These are phyloP conservation scores for Alosa alosa DNA, from an alignment of 2,113 vertebrate genomes.

Conservation along the genomic window DNA sequence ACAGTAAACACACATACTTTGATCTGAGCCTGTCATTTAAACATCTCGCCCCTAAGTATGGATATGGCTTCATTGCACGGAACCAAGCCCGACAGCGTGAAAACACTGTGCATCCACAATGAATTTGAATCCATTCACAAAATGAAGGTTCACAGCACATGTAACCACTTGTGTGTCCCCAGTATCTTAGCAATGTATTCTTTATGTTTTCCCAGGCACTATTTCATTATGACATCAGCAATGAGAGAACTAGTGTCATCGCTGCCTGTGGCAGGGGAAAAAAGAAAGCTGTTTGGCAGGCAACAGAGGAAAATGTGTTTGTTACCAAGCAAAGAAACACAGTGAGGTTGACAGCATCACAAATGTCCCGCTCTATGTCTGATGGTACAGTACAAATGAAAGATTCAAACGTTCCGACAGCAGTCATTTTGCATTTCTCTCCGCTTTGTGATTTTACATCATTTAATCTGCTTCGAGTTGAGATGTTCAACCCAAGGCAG, in stretches of 20 bases:
- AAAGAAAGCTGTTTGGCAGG: neutral
- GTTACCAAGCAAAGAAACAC: neutral
- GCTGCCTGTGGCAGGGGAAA: neutral
- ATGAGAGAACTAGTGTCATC: neutral
- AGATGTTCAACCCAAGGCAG: neutral
- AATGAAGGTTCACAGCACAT: neutral
- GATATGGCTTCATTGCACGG: neutral
- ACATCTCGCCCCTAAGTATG: neutral
- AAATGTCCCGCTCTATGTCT: neutral
- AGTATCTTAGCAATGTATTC: neutral
- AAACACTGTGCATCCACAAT: neutral
- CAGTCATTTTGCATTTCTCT: neutral
- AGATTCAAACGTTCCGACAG: neutral
- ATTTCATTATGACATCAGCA: neutral
- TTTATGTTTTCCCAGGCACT: neutral
- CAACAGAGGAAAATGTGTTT: neutral
- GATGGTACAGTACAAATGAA: neutral
- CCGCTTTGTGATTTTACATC: neutral
- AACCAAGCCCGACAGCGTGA: neutral
- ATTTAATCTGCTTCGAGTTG: constrained; percentile 2
- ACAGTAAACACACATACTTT: neutral
- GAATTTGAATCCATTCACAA: neutral
- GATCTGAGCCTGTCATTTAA: neutral
- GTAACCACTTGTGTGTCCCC: neutral
- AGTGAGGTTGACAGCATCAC: neutral